Conservation (phyloP, 2,888 invertebrate species). For the Ophioninae sp. region DNA sequence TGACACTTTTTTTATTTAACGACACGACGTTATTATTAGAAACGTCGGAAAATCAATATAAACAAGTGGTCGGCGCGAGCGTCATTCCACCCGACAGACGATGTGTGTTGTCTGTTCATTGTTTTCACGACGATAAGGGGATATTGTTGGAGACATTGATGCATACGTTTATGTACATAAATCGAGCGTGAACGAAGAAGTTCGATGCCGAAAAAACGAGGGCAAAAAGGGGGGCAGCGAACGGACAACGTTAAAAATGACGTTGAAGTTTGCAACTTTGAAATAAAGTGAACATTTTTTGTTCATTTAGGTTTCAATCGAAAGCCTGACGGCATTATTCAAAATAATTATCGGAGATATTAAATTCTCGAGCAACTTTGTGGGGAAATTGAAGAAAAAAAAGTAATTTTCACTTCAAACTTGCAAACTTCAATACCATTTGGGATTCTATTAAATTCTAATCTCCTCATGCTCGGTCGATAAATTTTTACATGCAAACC, state of each 20-base stretch:
- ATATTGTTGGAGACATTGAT: slow-evolving; percentile 52
- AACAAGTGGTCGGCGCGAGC: slow-evolving; percentile 50
- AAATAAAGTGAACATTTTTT: background rate
- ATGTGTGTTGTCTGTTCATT: slow-evolving; percentile 29
- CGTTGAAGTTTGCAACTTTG: slow-evolving; percentile 11
- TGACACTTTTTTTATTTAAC: slow-evolving; percentile 21
- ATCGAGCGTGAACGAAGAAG: slow-evolving; percentile 65
- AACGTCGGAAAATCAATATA: slow-evolving; percentile 56
- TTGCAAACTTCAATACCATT: slow-evolving; percentile 3
- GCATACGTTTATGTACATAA: slow-evolving; percentile 42
- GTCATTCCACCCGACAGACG: slow-evolving; percentile 19
- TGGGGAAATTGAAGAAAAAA: background rate
- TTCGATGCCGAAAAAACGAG: slow-evolving; percentile 14
- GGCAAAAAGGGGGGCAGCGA: slow-evolving; percentile 18
- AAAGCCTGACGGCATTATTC: background rate
- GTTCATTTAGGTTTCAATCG: background rate
- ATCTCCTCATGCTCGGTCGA: slow-evolving; percentile 61
- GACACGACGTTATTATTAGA: slow-evolving; percentile 47
- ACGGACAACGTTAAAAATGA: slow-evolving; percentile 41
- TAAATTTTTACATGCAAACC: slow-evolving; percentile 52
- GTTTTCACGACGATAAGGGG: slow-evolving; percentile 38
- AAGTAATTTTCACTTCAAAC: background rate
- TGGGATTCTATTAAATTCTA: slow-evolving; percentile 34
- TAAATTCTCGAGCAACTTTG: background rate
- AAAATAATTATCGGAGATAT: slow-evolving; percentile 25